Conservation (phyloP, 2,113 vertebrate species). For the Regulus satrapa region DNA sequence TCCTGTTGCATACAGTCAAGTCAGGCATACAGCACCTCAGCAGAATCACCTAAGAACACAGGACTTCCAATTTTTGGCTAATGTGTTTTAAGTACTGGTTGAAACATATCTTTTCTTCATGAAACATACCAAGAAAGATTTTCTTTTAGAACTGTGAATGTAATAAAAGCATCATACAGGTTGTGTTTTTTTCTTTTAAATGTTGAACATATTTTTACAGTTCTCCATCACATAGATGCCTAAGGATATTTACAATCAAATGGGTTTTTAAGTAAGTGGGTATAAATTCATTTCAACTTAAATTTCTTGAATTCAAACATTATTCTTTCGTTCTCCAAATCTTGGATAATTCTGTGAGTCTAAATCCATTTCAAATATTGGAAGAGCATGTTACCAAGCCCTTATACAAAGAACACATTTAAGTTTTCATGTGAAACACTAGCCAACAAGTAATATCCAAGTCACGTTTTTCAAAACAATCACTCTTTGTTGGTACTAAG, state of each 20-base stretch:
- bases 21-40: neutral
- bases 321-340: constrained; percentile 9
- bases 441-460: constrained; percentile 13
- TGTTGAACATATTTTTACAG: neutral
- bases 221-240: neutral
- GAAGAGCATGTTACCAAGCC: neutral
- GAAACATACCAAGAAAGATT: neutral
- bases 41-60: neutral
- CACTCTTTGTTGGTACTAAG: constrained; percentile 34
- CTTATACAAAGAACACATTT: neutral
- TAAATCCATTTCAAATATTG: constrained; percentile 8
- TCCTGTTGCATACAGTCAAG: neutral
- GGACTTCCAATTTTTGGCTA: neutral
- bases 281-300: neutral
- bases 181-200: neutral
- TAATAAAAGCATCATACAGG: neutral
- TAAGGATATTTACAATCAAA: neutral
- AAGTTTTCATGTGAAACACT: neutral
- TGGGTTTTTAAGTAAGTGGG: neutral
- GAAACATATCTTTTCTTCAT: neutral
- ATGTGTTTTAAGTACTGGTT: neutral
- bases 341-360: neutral
- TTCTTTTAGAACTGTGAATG: neutral
- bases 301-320: neutral
- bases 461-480: constrained; percentile 33